phyloP scores from a whole-genome alignment of 2,888 invertebrate species.

The Zeuzera pyrina region DNA sequence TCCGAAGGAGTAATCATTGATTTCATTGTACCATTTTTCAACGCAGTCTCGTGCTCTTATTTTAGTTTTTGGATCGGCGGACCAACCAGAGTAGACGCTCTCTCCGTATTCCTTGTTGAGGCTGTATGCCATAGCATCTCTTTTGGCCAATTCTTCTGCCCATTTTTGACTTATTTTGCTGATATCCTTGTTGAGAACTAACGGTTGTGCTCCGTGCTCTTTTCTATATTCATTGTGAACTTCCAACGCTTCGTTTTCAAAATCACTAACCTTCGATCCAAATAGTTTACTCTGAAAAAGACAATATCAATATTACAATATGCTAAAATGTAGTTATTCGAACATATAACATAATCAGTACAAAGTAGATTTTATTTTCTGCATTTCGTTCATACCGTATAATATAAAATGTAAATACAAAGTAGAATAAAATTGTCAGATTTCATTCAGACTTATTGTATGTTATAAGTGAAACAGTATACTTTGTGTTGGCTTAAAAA shows the following conservation, averaged over 20 bases:
- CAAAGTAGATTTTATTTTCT: no score
- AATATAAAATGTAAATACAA: no score
- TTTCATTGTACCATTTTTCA: slow-evolving; percentile 85
- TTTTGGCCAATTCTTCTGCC: slow-evolving; percentile 78
- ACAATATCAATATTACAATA: slow-evolving; percentile 5
- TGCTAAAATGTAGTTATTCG: no score
- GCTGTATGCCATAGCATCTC: slow-evolving; percentile 77
- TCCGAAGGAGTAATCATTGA: slow-evolving; percentile 79
- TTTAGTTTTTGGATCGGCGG: slow-evolving; percentile 76
- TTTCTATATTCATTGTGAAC: slow-evolving; percentile 55
- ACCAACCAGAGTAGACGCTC: slow-evolving; percentile 81
- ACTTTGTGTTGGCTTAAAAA: no score
- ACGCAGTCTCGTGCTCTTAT: slow-evolving; percentile 79
- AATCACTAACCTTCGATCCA: slow-evolving; percentile 46
- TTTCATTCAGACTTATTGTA: no score
- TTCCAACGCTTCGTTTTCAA: slow-evolving; percentile 55
- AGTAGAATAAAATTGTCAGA: no score
- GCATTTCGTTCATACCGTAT: no score
- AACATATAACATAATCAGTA: no score
- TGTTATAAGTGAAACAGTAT: no score
- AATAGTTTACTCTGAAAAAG: slow-evolving; percentile 58
- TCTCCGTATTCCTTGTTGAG: slow-evolving; percentile 77
- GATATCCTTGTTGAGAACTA: slow-evolving; percentile 75
- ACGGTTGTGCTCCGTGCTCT: slow-evolving; percentile 57
- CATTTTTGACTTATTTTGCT: slow-evolving; percentile 78